Evolutionary conservation across 2,888 invertebrate genomes (phyloP), one percentile per base, ranked within the genome.

Genomic region (Salpingus planirostris): DNA sequence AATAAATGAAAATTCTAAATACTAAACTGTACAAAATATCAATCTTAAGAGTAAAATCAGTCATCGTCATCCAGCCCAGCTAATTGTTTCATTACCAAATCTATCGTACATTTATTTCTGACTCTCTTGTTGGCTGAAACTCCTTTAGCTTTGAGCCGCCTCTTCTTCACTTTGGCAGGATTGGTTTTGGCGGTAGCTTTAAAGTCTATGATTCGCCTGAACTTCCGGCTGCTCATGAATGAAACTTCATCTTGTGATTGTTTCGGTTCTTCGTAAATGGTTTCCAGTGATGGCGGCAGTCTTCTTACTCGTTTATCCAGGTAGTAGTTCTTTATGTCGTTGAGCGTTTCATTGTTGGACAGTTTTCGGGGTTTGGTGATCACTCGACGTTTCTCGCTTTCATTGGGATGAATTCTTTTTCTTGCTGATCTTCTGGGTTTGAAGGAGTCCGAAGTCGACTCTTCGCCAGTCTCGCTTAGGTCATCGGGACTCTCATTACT

Each of bases 241-340:
- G 21, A 22, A 13, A 26, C 18, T 26, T 32, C 21, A 27, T 34
- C 27, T 6, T 21, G 12, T 8, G 15, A 13, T 14, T 31, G 11
- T 29, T 32, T 27, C 2, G 38, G 38, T 8, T 29, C 35, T 27
- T 39, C 38, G 24, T 25, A 39, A 12, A 39, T 39, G 5, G 38
- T 39, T 11, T 39, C 38, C 10, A 39, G 15, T 10, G 24, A 11
- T 5, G 31, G 13, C 10, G 28, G 31, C 23, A 22, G n/a, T 14
- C 29, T 28, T 29, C 35, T 39, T 7, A 39, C 32, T 18, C 21
- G 24, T 13, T 31, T 39, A 27, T 38, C 38, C 25, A 38, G 28
- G 24, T 38, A 38, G 28, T 38, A 38, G 8, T 32, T 39, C 21
- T 35, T 18, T 11, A 35, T 29, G 6, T 25, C 3, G 2, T 25